Evolutionary conservation across 2,113 vertebrate species (phyloP).

Genomic region (Conger conger): DNA sequence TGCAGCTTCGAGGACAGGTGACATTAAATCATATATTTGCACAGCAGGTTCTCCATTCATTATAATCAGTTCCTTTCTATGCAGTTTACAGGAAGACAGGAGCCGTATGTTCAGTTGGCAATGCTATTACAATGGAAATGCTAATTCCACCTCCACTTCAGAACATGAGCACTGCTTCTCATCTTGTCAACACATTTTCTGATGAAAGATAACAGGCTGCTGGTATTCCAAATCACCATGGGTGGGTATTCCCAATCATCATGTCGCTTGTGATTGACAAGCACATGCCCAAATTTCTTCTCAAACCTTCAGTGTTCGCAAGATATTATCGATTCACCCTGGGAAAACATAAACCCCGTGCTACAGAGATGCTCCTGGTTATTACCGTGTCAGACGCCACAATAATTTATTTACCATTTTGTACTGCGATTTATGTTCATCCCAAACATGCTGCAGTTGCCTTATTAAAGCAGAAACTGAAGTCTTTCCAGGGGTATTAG

Average conservation of each 20-base stretch:
- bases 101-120: background rate
- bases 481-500: background rate
- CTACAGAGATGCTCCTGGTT: background rate
- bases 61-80: no score
- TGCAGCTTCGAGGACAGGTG: no score
- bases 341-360: background rate
- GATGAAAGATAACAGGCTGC: background rate
- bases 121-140: background rate
- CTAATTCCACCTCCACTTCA: background rate
- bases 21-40: no score
- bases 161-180: background rate
- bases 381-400: background rate
- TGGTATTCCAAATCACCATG: no score
- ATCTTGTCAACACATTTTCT: background rate
- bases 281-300: background rate
- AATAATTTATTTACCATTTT: background rate
- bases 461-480: background rate
- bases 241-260: conserved; percentile 31
- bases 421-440: background rate
- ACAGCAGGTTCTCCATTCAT: no score
- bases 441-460: background rate
- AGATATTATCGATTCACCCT: background rate
- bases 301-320: background rate
- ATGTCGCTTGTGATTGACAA: conserved; percentile 21
- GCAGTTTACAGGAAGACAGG: background rate